Conservation (phyloP, 2,888 invertebrate species). For the Pedicia rivosa region DNA sequence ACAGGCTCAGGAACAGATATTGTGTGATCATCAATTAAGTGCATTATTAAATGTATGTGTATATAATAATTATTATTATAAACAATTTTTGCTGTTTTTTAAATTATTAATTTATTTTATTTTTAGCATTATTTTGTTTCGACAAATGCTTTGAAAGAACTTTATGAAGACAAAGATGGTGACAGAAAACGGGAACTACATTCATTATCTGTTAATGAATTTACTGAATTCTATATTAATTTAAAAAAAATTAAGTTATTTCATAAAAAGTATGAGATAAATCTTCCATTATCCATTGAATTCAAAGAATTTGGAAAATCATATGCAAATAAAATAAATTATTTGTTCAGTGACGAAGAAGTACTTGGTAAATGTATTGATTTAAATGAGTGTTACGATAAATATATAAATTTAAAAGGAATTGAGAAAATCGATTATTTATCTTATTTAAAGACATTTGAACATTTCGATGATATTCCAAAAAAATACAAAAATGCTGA, state of each 20-base stretch:
- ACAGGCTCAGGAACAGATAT: constrained; percentile 85
- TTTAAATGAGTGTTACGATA: constrained; percentile 81
- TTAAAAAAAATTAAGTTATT: constrained; percentile 85
- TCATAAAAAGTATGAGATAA: constrained; percentile 74
- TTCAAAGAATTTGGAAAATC: constrained; percentile 79
- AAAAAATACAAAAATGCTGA: constrained; percentile 69
- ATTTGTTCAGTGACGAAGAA: constrained; percentile 89
- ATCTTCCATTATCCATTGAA: constrained; percentile 87
- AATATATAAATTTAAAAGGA: constrained; percentile 84
- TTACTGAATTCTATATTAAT: constrained; percentile 81
- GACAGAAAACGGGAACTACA: constrained; percentile 78
- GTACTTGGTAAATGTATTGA: constrained; percentile 93
- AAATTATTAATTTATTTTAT: no score
- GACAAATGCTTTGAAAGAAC: constrained; percentile 57
- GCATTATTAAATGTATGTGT: constrained; percentile 75
- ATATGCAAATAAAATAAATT: constrained; percentile 35
- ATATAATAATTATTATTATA: background rate
- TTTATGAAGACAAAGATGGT: constrained; percentile 91
- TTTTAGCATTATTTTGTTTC: no score
- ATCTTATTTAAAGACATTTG: constrained; percentile 72
- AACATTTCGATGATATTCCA: constrained; percentile 80
- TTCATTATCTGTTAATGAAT: constrained; percentile 85
- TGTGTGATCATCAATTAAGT: constrained; percentile 88
- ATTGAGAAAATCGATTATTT: constrained; percentile 90
- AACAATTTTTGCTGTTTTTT: no score